Percentiles rank a stretch among this genome's conserved stretches.
These are phyloP conservation scores for Caenorhabditis sp. DNA, from an alignment of 2,888 invertebrate species.

Conservation along the genomic window DNA sequence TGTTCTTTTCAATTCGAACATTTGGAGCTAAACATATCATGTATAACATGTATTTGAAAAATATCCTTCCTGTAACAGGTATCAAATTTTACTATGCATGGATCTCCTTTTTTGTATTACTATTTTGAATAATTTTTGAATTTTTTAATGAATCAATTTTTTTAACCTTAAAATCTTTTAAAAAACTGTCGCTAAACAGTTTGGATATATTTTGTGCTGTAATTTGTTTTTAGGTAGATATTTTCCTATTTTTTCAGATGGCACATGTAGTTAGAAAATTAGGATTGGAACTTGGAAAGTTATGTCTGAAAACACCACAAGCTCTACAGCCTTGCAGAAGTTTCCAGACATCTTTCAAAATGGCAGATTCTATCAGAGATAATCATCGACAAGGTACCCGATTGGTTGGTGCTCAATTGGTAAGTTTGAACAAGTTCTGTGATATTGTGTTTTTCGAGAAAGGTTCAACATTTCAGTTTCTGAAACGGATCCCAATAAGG, in stretches of 20 bases:
- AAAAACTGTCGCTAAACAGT: no score
- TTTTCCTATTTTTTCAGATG: not conserved
- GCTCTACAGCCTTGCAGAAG: not conserved
- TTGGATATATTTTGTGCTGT: no score
- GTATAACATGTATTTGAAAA: not conserved
- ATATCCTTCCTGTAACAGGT: not conserved
- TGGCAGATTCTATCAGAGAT: constrained; percentile 53
- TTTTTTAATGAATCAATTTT: not conserved
- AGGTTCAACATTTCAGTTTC: no score
- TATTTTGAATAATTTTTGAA: not conserved
- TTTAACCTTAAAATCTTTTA: not conserved
- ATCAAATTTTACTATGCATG: not conserved
- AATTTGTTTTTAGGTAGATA: no score
- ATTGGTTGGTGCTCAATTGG: constrained; percentile 20
- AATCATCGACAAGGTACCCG: constrained; percentile 56
- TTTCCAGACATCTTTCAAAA: not conserved
- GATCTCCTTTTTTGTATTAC: not conserved
- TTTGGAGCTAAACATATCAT: constrained; percentile 24
- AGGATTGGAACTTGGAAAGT: not conserved
- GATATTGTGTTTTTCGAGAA: no score
- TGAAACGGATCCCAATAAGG: no score
- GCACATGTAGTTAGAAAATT: not conserved
- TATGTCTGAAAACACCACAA: not conserved
- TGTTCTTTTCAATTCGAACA: constrained; percentile 16
- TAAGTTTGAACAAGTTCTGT: constrained; percentile 7